phyloP scores from a whole-genome alignment of 2,113 vertebrate genomes.

The Neogale vison region DNA sequence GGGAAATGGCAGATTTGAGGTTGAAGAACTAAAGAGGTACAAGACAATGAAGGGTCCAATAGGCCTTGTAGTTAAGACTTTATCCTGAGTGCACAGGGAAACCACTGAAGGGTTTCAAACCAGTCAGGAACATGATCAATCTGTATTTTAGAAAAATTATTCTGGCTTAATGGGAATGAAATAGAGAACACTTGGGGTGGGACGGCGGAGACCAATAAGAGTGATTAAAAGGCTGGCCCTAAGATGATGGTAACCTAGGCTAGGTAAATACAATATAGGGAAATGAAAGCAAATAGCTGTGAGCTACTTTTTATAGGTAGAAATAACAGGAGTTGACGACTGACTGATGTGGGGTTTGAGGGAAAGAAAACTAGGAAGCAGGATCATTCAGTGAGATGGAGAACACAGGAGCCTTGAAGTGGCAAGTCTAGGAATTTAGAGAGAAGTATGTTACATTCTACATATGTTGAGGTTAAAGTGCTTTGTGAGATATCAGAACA shows the following conservation, averaged over 20 bases:
- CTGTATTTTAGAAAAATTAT: background rate
- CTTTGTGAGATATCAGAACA: background rate
- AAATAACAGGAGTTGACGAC: background rate
- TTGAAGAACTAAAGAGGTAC: background rate
- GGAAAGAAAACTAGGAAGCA: background rate
- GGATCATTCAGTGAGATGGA: background rate
- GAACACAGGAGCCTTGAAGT: background rate
- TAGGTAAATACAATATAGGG: background rate
- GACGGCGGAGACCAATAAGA: background rate
- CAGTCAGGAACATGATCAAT: background rate
- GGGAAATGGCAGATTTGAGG: background rate
- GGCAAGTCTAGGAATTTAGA: background rate
- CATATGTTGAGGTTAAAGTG: background rate
- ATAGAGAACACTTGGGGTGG: background rate
- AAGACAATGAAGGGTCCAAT: background rate
- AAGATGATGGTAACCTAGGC: background rate
- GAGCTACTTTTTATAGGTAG: background rate
- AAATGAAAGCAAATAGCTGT: background rate
- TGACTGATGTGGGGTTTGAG: background rate
- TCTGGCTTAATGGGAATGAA: slow-evolving; percentile 19
- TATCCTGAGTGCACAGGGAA: background rate
- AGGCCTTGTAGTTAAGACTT: background rate
- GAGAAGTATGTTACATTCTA: background rate
- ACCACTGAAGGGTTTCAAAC: background rate
- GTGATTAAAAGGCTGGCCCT: background rate